These are phyloP conservation scores for Netelia virgata DNA, from an alignment of 2,888 invertebrate genomes.

Conservation along the genomic window DNA sequence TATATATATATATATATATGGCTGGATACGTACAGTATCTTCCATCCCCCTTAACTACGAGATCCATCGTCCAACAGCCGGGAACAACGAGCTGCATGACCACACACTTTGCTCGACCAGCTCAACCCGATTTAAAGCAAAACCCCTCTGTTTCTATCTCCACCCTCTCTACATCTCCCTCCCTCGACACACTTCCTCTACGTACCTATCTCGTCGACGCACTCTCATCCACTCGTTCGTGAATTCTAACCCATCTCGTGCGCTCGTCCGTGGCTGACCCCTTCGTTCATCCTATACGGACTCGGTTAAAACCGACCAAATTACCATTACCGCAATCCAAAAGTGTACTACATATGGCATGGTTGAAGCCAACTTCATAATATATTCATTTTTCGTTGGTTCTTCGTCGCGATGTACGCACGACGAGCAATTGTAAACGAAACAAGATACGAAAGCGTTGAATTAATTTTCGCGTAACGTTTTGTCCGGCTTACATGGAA, in stretches of 20 bases:
- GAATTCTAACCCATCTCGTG: background rate
- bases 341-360: conserved; percentile 29
- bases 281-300: background rate
- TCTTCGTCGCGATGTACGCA: background rate
- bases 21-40: conserved; percentile 15
- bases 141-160: conserved; percentile 8
- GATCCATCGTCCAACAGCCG: conserved; percentile 62
- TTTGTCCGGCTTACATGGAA: background rate
- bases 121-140: conserved; percentile 50
- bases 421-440: background rate
- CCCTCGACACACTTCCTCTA: conserved; percentile 19
- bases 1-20: conserved; percentile 12
- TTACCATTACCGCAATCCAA: conserved; percentile 45
- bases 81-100: conserved; percentile 52
- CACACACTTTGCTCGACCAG: conserved; percentile 56
- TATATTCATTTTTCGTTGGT: conserved; percentile 39
- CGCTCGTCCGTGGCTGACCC: background rate
- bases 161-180: background rate
- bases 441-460: background rate
- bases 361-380: conserved; percentile 6
- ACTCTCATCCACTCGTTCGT: conserved; percentile 1
- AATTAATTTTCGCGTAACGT: background rate
- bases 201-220: conserved; percentile 16
- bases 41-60: conserved; percentile 34
- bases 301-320: conserved; percentile 35